These are phyloP conservation scores for Brachionus asplanchnoidis DNA, from an alignment of 1,140 invertebrate species.

Conservation along the genomic window DNA sequence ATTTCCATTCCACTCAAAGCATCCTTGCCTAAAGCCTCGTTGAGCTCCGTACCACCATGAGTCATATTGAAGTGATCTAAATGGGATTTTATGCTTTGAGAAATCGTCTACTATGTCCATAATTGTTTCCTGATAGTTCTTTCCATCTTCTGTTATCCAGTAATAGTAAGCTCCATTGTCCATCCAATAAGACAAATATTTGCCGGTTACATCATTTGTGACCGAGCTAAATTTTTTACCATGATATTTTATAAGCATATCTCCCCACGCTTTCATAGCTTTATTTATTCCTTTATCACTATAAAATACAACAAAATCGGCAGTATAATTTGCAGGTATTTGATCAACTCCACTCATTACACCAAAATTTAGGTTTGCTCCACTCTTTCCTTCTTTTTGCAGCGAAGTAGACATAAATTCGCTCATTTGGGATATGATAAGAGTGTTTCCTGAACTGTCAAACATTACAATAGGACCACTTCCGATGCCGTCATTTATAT, in stretches of 20 bases:
- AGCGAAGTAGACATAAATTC: constrained; percentile 40
- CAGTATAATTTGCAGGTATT: constrained; percentile 45
- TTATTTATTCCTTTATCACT: constrained; percentile 46
- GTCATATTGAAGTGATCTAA: constrained; percentile 50
- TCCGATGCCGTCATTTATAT: constrained; percentile 15
- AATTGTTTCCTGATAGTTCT: constrained; percentile 36
- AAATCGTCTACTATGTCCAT: constrained; percentile 45
- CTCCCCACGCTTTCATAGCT: constrained; percentile 47
- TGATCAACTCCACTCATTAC: constrained; percentile 47
- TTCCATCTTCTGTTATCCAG: constrained; percentile 44
- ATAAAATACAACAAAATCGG: constrained; percentile 46
- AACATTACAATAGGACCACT: constrained; percentile 31
- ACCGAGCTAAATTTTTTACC: constrained; percentile 40
- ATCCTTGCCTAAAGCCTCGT: constrained; percentile 45
- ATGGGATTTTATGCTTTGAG: constrained; percentile 47
- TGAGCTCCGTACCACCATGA: constrained; percentile 49
- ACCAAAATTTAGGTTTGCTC: constrained; percentile 44
- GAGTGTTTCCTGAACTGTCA: background rate
- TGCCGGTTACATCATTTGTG: constrained; percentile 45
- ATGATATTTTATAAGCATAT: constrained; percentile 44
- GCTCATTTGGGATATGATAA: constrained; percentile 32
- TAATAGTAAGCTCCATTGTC: constrained; percentile 45
- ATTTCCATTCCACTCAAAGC: constrained; percentile 46
- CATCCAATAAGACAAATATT: constrained; percentile 48
- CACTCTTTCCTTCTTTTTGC: constrained; percentile 14